Evolutionary conservation across 2,888 invertebrate species (phyloP), one percentile per base, ranked within the genome.

Genomic region (Heliconius hortense): DNA sequence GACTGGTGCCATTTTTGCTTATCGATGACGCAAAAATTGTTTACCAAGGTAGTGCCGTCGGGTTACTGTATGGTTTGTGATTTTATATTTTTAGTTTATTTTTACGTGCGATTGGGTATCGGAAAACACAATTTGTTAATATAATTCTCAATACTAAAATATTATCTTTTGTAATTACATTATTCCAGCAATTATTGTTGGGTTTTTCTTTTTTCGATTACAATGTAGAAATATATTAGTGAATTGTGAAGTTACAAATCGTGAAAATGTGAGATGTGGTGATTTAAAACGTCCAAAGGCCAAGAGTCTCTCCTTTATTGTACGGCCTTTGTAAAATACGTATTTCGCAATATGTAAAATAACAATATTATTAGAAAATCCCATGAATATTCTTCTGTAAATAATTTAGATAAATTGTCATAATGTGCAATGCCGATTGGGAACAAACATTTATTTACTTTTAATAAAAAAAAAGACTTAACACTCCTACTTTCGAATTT

Each of bases 1-100:
- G 77, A 82, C 82, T 81, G 86, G 89, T 90, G 90, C 89, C 90
- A 90, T 89, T 85, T 81, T 82, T 78, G 78, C 73, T 66, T 76
- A 71, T 70, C 66, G 21, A 69, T 59, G 26, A 77, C 35, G 77
- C 77, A 75, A 75, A 76, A 78, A 77, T 75, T 7, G 73, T 72
- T 74, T 77, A 67, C 66, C 73, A 70, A 67, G 74, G 69, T 75
- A 76, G 76, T 73, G 76, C 73, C 78, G 76, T 69, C 76, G 75
- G 77, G 67, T 75, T 73, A 75, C 76, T 78, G 74, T 79, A 76
- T 75, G 73, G 74, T 79, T 80, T 77, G 75, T 80, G 75, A 75
- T 79, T 74, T 76, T 74, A 60, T 71, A 74, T 74, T 73, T 28
- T 69, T 78, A 76, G 76, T 69, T 66, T 74, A 56, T 69, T 72